Percentiles rank a stretch among this genome's conserved stretches.
Evolutionary conservation across 2,797 vertebrate genomes (phyloP).

Genomic region (Sebastes baramenuke): DNA sequence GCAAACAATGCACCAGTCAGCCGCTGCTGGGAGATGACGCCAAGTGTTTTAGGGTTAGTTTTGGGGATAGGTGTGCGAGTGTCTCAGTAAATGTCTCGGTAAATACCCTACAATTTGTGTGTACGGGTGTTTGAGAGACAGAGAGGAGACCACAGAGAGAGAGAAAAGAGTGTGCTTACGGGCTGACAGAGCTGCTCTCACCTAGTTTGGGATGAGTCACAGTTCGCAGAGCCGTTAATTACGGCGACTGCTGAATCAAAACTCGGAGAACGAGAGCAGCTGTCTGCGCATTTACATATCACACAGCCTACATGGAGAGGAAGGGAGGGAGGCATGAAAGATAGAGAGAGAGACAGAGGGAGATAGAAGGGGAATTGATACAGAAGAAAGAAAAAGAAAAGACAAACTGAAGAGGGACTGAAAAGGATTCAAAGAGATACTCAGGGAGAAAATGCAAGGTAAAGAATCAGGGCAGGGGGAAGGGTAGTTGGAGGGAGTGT

Average conservation of each 20-base stretch:
- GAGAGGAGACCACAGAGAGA: slow-evolving; percentile 6
- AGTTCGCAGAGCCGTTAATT: slow-evolving; percentile 80
- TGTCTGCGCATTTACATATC: slow-evolving; percentile 83
- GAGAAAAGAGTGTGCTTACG: slow-evolving; percentile 31
- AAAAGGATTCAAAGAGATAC: slow-evolving; percentile 48
- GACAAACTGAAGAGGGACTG: slow-evolving; percentile 16
- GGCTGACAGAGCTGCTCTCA: slow-evolving; percentile 72
- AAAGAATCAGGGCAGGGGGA: slow-evolving; percentile 31
- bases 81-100: slow-evolving; percentile 12
- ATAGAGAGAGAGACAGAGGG: slow-evolving; percentile 22
- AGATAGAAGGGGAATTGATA: slow-evolving; percentile 41
- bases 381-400: slow-evolving; percentile 7
- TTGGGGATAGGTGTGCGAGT: not conserved
- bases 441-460: slow-evolving; percentile 28
- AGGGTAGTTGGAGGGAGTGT: slow-evolving; percentile 3
- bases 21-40: slow-evolving; percentile 25
- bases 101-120: not conserved
- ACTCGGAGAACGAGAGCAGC: slow-evolving; percentile 77
- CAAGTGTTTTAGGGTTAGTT: slow-evolving; percentile 12
- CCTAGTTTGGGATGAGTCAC: slow-evolving; percentile 77
- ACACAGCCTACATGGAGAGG: slow-evolving; percentile 70
- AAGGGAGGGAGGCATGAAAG: slow-evolving; percentile 53
- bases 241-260: slow-evolving; percentile 76
- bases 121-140: slow-evolving; percentile 4
- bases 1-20: slow-evolving; percentile 2